These are phyloP conservation scores for Spicauda simplicius DNA, from an alignment of 2,888 invertebrate species.

Conservation along the genomic window DNA sequence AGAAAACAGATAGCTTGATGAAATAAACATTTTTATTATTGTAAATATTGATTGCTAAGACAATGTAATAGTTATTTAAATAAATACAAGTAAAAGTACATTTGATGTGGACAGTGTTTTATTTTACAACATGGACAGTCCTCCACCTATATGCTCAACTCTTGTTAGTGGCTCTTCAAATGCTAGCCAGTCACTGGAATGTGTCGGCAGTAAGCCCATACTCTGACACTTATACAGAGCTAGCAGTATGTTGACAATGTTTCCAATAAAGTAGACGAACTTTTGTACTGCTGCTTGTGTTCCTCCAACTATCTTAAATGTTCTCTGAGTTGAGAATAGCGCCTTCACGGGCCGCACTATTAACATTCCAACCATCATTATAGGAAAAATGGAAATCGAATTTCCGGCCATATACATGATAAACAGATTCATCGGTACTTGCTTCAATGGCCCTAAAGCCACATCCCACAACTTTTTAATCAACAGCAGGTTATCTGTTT, in stretches of 20 bases:
- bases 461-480: conserved; percentile 99
- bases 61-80: conserved; percentile 58
- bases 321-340: conserved; percentile 93
- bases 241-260: conserved; percentile 94
- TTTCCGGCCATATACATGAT: conserved; percentile 99
- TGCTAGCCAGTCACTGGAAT: conserved; percentile 99
- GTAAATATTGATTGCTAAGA: conserved; percentile 69
- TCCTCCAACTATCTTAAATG: conserved; percentile 98
- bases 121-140: conserved; percentile 86
- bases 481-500: conserved; percentile 93
- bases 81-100: conserved; percentile 48
- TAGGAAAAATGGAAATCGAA: conserved; percentile 99
- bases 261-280: conserved; percentile 96
- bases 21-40: conserved; percentile 52
- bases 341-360: conserved; percentile 98
- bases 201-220: conserved; percentile 98
- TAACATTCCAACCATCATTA: conserved; percentile 99
- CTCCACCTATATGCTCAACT: conserved; percentile 94
- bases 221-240: conserved; percentile 99
- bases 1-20: conserved; percentile 24
- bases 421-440: conserved; percentile 99
- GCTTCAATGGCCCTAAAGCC: conserved; percentile 97
- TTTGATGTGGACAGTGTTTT: conserved; percentile 51
- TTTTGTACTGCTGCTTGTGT: conserved; percentile 96
- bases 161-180: conserved; percentile 96